Base-by-base conservation (phyloP, 2,113 vertebrate species). In the Syrmaticus mikado region DNA sequence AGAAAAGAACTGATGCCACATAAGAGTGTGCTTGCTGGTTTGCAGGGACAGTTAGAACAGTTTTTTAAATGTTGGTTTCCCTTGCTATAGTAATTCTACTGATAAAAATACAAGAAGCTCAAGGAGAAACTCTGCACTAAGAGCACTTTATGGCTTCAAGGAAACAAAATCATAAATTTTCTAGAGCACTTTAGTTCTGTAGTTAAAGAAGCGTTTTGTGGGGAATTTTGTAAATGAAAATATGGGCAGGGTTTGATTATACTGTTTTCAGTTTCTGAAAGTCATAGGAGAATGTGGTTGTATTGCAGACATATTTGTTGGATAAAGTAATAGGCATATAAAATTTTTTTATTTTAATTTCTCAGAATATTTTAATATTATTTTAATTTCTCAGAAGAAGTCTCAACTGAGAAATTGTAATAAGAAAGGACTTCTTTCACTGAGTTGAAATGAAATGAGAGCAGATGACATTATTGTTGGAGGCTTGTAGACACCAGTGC, bases 331-430 rank as follows among this genome's bases (percentile, higher is more conserved):
- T 6, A 0, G 40, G 38, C 38, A 40, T 28, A 64, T 64, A 28
- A 64, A 62, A n/a, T n/a, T n/a, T n/a, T n/a, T n/a, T n/a, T 93
- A 61, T 85, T 92, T 96, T 94, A 92, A 96, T 96, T 96, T 95
- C 95, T 96, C 92, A 86, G 71, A 96, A 41, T 93, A 61, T 85
- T 92, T 96, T 94, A 92, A 96, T 96, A n/a, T n/a, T 93, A 61
- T 85, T 92, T 96, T 94, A 92, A 96, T 96, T 96, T 95, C 95
- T 96, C 92, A 86, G 71, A 96, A 41, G 43, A 92, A 67, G 61
- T 67, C 57, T 90, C 87, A 95, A 83, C 58, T 87, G 91, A 87
- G 77, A 66, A 94, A 82, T 8, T 46, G 8, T 81, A 28, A 30
- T 89, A 86, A 55, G 80, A 91, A 94, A 90, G 19, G 18, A 85